These are phyloP conservation scores for Venturia canescens DNA, from an alignment of 1,140 invertebrate genomes.

Conservation along the genomic window DNA sequence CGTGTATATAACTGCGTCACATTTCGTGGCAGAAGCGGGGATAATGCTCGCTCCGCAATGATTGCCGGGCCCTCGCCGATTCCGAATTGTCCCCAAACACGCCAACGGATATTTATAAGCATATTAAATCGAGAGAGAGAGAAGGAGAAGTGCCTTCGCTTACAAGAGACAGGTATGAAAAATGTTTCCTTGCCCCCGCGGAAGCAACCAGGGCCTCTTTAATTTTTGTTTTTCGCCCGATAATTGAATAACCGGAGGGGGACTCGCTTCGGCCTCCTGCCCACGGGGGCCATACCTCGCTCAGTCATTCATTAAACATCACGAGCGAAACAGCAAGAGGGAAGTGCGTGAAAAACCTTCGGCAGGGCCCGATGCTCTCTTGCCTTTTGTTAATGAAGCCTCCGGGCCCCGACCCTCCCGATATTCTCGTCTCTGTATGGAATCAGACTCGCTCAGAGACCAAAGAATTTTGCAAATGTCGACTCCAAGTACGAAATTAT, in stretches of 20 bases:
- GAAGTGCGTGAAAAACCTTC: slow-evolving; percentile 45
- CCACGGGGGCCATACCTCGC: slow-evolving; percentile 32
- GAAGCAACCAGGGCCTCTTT: slow-evolving; percentile 52
- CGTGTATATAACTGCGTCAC: background rate
- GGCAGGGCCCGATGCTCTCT: slow-evolving; percentile 2
- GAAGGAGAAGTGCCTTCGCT: background rate
- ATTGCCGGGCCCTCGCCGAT: slow-evolving; percentile 10
- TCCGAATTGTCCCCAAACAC: background rate
- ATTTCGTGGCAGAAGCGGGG: background rate
- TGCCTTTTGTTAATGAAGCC: slow-evolving; percentile 34
- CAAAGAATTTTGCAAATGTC: slow-evolving; percentile 29
- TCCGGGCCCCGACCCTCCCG: background rate
- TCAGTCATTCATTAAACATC: slow-evolving; percentile 62
- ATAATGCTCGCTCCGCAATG: background rate
- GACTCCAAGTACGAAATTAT: background rate
- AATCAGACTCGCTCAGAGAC: background rate
- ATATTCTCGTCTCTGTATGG: slow-evolving; percentile 2
- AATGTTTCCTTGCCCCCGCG: slow-evolving; percentile 4
- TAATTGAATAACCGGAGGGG: slow-evolving; percentile 59
- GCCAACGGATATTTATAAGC: slow-evolving; percentile 29
- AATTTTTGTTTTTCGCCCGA: slow-evolving; percentile 65
- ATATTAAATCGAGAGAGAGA: background rate
- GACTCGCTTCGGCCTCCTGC: slow-evolving; percentile 16
- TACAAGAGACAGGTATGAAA: slow-evolving; percentile 12
- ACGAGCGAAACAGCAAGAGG: slow-evolving; percentile 28